Evolutionary conservation across 2,797 vertebrate species (phyloP).

Genomic region (Mycteria americana): DNA sequence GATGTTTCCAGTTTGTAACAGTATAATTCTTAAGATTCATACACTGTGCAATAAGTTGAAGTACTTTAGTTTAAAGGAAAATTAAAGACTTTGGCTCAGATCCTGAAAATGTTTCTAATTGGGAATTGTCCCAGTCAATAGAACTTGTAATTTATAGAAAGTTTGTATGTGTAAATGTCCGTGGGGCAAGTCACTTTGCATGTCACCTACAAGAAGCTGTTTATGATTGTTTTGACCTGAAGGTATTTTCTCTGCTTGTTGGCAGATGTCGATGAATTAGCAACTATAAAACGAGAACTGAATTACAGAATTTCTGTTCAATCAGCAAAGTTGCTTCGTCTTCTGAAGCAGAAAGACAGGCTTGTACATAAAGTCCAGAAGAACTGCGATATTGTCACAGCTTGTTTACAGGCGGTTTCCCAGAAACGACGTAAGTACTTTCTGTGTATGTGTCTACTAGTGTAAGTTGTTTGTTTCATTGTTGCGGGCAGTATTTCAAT

Average conservation of each 20-base stretch:
- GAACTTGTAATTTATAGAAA: not conserved
- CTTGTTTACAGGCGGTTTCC: conserved; percentile 93
- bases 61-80: not conserved
- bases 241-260: conserved; percentile 41
- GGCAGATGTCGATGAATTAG: conserved; percentile 83
- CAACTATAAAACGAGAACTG: conserved; percentile 84
- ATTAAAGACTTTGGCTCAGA: not conserved
- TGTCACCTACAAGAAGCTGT: not conserved
- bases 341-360: conserved; percentile 90
- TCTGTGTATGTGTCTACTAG: not conserved
- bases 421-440: conserved; percentile 90
- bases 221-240: not conserved
- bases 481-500: not conserved
- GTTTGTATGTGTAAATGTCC: not conserved
- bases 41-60: not conserved
- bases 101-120: not conserved
- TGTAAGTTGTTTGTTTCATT: not conserved
- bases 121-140: not conserved
- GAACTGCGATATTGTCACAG: conserved; percentile 93
- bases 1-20: not conserved
- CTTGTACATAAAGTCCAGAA: conserved; percentile 88
- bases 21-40: not conserved
- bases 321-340: conserved; percentile 89
- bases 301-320: conserved; percentile 86
- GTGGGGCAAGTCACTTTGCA: not conserved